Evolutionary conservation across 2,113 vertebrate genomes (phyloP).

Genomic region (Antennarius striatus): DNA sequence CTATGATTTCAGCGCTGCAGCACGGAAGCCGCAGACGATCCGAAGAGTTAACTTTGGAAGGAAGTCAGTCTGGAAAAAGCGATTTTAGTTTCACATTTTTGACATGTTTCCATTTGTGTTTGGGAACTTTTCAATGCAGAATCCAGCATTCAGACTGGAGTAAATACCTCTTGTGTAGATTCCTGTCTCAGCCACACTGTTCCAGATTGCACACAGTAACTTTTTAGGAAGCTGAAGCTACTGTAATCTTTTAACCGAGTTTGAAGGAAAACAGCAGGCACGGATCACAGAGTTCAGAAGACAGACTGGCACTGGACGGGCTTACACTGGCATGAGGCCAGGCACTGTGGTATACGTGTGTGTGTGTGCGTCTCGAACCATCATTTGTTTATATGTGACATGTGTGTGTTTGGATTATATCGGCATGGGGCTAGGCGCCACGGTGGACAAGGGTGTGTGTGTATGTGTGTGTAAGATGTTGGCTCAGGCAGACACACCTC

Average conservation of each 20-base stretch:
- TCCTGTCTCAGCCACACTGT: conserved; percentile 31
- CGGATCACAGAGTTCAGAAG: conserved; percentile 58
- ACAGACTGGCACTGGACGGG: conserved; percentile 51
- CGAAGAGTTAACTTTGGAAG: conserved; percentile 60
- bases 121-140: conserved; percentile 33
- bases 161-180: conserved; percentile 7
- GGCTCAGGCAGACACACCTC: conserved; percentile 65
- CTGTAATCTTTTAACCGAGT: conserved; percentile 67
- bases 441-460: conserved; percentile 45
- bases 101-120: conserved; percentile 16
- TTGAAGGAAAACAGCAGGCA: conserved; percentile 59
- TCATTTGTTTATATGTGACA: conserved; percentile 54
- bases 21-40: conserved; percentile 56
- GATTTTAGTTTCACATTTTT: conserved; percentile 38
- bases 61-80: conserved; percentile 63
- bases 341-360: conserved; percentile 21
- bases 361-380: conserved; percentile 20
- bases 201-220: conserved; percentile 26
- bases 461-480: conserved; percentile 56
- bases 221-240: conserved; percentile 37
- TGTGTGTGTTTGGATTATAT: conserved; percentile 55
- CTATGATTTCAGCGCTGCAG: conserved; percentile 61
- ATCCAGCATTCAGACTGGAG: conserved; percentile 11
- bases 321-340: conserved; percentile 57
- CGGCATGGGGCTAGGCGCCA: conserved; percentile 56